Conservation (phyloP, 2,888 invertebrate species). For the Acrobasis suavella region DNA sequence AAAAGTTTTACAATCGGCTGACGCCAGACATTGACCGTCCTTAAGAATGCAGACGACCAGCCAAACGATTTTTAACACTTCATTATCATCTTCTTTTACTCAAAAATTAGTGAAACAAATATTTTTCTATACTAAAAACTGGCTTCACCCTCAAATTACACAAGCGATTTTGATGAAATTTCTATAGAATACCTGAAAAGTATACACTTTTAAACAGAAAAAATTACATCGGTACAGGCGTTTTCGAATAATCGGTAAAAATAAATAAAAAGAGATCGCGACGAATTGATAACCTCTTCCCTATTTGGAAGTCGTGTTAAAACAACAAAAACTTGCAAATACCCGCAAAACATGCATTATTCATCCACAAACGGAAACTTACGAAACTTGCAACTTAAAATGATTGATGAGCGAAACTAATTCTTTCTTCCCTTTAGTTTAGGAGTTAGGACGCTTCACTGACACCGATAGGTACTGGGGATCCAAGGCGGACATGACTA, state of each 20-base stretch:
- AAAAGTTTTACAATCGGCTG: no score
- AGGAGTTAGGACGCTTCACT: constrained; percentile 6
- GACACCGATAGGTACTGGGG: constrained; percentile 9
- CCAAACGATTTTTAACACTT: neutral
- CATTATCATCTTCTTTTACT: neutral
- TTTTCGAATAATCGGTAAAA: no score
- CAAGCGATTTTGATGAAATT: no score
- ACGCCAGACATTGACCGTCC: no score
- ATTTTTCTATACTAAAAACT: no score
- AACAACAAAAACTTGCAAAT: neutral
- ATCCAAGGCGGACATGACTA: constrained; percentile 22
- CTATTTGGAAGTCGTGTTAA: no score
- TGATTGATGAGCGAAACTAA: constrained; percentile 13
- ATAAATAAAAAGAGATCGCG: no score
- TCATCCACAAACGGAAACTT: constrained; percentile 10
- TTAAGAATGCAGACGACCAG: neutral
- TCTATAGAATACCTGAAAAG: no score
- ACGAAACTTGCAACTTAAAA: constrained; percentile 13
- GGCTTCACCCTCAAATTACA: no score
- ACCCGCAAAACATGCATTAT: constrained; percentile 1
- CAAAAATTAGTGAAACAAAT: neutral
- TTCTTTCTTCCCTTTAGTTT: constrained; percentile 15
- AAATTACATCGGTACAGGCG: no score
- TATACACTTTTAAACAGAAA: no score
- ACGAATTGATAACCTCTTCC: no score